Evolutionary conservation across 2,888 invertebrate genomes (phyloP).

Genomic region (Cataglyphis altisquamis): DNA sequence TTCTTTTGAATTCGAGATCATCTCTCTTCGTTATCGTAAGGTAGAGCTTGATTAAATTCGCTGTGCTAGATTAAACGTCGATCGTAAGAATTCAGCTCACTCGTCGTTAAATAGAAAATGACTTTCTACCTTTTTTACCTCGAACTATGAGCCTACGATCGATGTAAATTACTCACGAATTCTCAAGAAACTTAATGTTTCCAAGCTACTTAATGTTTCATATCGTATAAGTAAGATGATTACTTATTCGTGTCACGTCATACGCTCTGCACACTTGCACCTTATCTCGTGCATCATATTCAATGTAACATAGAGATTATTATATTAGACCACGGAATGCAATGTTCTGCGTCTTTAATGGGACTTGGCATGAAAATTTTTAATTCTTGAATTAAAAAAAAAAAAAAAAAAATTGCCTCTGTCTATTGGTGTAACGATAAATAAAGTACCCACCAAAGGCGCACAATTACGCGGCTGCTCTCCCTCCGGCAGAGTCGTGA

Average conservation of each 20-base stretch:
- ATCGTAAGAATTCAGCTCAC: neutral
- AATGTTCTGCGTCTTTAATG: no score
- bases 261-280: conserved; percentile 13
- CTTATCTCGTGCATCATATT: neutral
- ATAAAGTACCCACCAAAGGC: conserved; percentile 79
- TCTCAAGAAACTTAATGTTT: conserved; percentile 3
- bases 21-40: neutral
- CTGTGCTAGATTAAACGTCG: no score
- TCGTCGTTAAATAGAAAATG: neutral
- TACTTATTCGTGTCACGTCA: conserved; percentile 43
- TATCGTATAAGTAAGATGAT: conserved; percentile 36
- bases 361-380: no score
- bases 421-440: neutral
- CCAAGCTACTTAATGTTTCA: conserved; percentile 18
- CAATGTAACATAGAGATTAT: neutral
- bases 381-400: no score
- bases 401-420: no score
- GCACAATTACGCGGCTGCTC: conserved; percentile 85
- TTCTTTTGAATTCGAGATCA: neutral
- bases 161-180: conserved; percentile 45
- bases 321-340: neutral
- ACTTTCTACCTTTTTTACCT: conserved; percentile 3
- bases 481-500: conserved; percentile 86
- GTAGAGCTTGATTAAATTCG: neutral
- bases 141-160: conserved; percentile 22